phyloP scores from a whole-genome alignment of 37 sponge, comb jelly and placozoan genomes.

The Halichondria panicea region DNA sequence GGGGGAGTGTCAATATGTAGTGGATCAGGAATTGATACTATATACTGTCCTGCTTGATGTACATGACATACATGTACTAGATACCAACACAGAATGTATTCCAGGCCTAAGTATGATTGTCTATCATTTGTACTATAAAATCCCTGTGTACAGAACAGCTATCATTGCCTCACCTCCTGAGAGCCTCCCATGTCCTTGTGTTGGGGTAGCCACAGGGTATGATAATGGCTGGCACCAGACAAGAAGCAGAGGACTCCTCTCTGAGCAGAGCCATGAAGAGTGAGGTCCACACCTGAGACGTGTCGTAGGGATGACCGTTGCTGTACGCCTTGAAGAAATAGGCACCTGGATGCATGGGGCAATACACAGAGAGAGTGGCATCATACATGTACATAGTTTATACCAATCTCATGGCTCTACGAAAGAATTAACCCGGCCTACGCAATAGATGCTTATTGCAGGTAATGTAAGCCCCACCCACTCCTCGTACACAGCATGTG shows the following conservation, averaged over 20 bases:
- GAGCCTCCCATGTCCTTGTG: conserved; percentile 68
- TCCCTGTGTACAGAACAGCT: no score
- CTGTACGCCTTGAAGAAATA: conserved; percentile 79
- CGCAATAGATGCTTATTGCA: background rate
- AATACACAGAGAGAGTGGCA: background rate
- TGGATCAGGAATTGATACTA: no score
- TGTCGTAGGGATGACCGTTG: conserved; percentile 90
- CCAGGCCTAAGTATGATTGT: no score
- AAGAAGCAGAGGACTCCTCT: conserved; percentile 10
- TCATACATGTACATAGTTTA: no score
- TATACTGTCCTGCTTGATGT: no score
- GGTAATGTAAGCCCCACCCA: background rate
- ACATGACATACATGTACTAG: no score
- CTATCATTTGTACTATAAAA: no score
- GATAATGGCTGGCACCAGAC: conserved; percentile 73
- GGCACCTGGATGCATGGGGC: conserved; percentile 28
- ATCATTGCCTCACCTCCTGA: conserved; percentile 37
- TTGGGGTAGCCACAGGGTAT: conserved; percentile 69
- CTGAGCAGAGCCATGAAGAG: conserved; percentile 53
- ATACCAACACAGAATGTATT: no score
- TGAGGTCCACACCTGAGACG: conserved; percentile 70
- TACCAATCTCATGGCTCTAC: no score
- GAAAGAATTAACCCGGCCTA: no score
- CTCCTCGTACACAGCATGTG: background rate
- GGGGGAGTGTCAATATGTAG: no score